phyloP scores from a whole-genome alignment of 2,113 vertebrate species.

The Aegypius monachus region DNA sequence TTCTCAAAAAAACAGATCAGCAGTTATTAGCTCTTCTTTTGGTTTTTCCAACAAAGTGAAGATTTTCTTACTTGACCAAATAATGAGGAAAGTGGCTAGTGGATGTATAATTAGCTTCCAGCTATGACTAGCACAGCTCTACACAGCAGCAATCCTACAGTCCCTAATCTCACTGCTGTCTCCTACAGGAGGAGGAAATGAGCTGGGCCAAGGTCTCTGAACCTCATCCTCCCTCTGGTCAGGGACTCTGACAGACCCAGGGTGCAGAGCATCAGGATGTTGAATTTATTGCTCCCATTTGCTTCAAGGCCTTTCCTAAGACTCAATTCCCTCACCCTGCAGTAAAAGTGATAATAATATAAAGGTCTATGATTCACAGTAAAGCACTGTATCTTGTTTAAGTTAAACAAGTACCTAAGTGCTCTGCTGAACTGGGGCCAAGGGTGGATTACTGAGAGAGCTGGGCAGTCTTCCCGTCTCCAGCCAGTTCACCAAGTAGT shows the following conservation, averaged over 20 bases:
- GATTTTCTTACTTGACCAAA: not conserved
- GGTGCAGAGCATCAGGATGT: not conserved
- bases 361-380: slow-evolving; percentile 14
- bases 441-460: slow-evolving; percentile 22
- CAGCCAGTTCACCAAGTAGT: slow-evolving; percentile 38
- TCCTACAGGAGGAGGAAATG: slow-evolving; percentile 21
- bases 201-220: not conserved
- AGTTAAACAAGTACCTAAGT: slow-evolving; percentile 52
- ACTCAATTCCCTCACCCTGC: not conserved
- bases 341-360: slow-evolving; percentile 31
- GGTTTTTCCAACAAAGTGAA: not conserved
- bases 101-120: slow-evolving; percentile 51
- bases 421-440: slow-evolving; percentile 47
- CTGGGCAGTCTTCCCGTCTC: slow-evolving; percentile 42
- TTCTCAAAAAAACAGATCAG: not conserved
- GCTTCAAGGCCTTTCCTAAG: not conserved
- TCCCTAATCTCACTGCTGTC: not conserved
- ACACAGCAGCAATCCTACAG: not conserved
- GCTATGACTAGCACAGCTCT: not conserved
- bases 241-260: not conserved
- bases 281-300: slow-evolving; percentile 14
- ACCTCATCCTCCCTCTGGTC: not conserved
- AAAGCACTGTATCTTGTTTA: slow-evolving; percentile 17
- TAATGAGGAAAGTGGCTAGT: not conserved
- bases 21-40: not conserved